phyloP scores from a whole-genome alignment of 2,113 vertebrate genomes.

The Ciconia stormi region DNA sequence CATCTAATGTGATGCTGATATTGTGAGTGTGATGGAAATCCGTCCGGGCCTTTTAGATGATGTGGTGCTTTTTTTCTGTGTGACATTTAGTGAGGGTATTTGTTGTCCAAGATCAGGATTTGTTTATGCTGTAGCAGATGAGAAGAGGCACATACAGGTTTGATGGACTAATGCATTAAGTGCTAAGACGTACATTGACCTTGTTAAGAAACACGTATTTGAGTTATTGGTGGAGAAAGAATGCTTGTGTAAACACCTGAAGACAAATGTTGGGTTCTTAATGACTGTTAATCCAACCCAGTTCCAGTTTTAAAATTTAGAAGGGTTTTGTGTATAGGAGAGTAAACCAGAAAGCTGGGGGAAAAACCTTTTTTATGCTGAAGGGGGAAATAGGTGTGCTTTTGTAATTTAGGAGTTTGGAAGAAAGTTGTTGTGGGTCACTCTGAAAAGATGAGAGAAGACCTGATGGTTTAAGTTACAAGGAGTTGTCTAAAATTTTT shows the following conservation, averaged over 20 bases:
- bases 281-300: not conserved
- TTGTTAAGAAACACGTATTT: not conserved
- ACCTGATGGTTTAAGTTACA: not conserved
- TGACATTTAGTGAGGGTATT: not conserved
- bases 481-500: not conserved
- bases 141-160: not conserved
- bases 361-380: not conserved
- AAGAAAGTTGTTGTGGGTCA: not conserved
- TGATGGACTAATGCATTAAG: not conserved
- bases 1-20: not conserved
- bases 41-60: not conserved
- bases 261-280: not conserved
- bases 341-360: not conserved
- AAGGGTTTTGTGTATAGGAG: not conserved
- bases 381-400: not conserved
- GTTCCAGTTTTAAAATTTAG: not conserved
- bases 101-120: not conserved
- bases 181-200: not conserved
- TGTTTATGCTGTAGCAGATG: not conserved
- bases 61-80: not conserved
- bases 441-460: not conserved
- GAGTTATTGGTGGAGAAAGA: not conserved
- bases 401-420: not conserved
- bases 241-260: not conserved
- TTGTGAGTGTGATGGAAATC: not conserved